Evolutionary conservation across 2,888 invertebrate genomes (phyloP).

Genomic region (Netelia fuscicornis): DNA sequence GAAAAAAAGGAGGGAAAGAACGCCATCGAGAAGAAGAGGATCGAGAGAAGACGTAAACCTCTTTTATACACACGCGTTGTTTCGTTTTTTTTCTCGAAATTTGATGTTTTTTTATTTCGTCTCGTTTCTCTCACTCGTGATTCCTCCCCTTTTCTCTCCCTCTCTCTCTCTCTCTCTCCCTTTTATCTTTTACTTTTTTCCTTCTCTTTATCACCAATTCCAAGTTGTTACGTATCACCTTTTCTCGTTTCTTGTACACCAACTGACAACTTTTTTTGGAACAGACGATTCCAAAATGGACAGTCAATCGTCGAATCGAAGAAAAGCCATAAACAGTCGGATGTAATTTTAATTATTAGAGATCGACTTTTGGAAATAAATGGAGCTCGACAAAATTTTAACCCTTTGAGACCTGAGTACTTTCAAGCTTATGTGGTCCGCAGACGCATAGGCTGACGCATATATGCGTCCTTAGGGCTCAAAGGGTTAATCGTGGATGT

Average conservation of each 20-base stretch:
- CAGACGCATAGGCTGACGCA: too few species aligned
- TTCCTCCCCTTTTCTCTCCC: slow-evolving; percentile 35
- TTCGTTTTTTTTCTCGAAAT: slow-evolving; percentile 4
- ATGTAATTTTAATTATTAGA: too few species aligned
- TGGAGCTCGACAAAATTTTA: too few species aligned
- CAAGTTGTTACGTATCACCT: slow-evolving; percentile 5
- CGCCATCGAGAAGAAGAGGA: slow-evolving; percentile 41
- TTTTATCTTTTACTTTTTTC: slow-evolving; percentile 38
- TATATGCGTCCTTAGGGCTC: too few species aligned
- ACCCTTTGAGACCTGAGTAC: too few species aligned
- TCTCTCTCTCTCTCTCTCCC: slow-evolving; percentile 44
- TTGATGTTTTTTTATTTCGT: slow-evolving; percentile 30
- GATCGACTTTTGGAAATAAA: too few species aligned
- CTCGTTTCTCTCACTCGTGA: slow-evolving; percentile 44
- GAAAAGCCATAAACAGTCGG: background rate
- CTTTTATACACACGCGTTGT: slow-evolving; percentile 2
- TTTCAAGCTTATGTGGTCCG: too few species aligned
- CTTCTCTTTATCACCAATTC: slow-evolving; percentile 17
- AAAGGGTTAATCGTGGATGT: too few species aligned
- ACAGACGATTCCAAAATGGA: slow-evolving; percentile 1
- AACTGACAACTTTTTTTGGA: slow-evolving; percentile 39
- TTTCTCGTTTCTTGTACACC: slow-evolving; percentile 18
- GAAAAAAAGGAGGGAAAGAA: slow-evolving; percentile 29
- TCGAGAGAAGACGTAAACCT: slow-evolving; percentile 45
- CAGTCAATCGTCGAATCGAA: slow-evolving; percentile 15